Conservation (phyloP, 2,888 invertebrate species). For the Nesidiocoris tenuis region DNA sequence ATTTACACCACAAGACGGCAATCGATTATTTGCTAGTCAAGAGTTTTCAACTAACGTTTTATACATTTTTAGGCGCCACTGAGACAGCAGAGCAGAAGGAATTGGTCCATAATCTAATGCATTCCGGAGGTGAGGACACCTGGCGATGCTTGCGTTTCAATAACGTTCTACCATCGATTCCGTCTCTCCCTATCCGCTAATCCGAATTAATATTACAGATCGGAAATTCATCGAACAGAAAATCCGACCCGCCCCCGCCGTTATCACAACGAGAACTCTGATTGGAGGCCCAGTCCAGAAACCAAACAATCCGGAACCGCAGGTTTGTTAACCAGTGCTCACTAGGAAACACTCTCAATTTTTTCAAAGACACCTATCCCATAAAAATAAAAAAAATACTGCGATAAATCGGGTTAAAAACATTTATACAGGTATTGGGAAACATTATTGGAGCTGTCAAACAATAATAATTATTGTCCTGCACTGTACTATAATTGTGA, state of each 20-base stretch:
- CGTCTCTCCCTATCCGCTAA: neutral
- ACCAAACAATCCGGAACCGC: conserved; percentile 20
- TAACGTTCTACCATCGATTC: neutral
- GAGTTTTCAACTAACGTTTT: neutral
- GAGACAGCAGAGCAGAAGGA: conserved; percentile 77
- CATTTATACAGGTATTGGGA: too few species aligned
- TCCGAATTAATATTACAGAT: conserved; percentile 57
- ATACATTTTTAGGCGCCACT: conserved; percentile 37
- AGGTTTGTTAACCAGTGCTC: conserved; percentile 9
- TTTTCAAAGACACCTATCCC: too few species aligned
- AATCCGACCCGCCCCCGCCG: conserved; percentile 74
- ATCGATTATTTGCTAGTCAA: neutral
- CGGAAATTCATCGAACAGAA: conserved; percentile 84
- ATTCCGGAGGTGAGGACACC: conserved; percentile 67
- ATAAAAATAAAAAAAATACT: too few species aligned
- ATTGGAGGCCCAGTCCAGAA: conserved; percentile 49
- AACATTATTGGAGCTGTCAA: too few species aligned
- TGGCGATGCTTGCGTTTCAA: conserved; percentile 46
- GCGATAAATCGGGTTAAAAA: too few species aligned
- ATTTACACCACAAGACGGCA: neutral
- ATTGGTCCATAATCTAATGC: conserved; percentile 82
- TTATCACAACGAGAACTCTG: conserved; percentile 65
- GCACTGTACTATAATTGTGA: too few species aligned
- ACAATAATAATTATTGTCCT: too few species aligned
- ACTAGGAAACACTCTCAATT: neutral